Evolutionary conservation across 2,113 vertebrate genomes (phyloP).

Genomic region (Entosphenus tridentatus): DNA sequence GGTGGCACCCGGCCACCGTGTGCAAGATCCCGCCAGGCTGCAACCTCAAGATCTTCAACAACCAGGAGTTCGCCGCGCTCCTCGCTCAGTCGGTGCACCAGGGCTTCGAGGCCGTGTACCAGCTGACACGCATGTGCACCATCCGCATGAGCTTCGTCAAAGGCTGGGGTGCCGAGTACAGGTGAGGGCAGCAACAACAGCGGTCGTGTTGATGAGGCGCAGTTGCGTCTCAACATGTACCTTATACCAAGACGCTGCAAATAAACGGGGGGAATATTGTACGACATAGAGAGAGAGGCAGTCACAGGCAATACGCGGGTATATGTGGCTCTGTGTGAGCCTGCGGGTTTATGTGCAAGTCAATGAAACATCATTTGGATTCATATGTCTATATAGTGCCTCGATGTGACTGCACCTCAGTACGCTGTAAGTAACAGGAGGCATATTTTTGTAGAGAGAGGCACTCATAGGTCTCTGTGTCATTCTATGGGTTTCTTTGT

Average conservation of each 20-base stretch:
- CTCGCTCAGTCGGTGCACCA: conserved; percentile 93
- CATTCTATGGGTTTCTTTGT: not conserved
- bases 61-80: conserved; percentile 88
- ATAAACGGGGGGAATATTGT: no score
- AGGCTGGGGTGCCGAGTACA: conserved; percentile 91
- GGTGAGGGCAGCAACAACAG: conserved; percentile 16
- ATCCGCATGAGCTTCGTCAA: conserved; percentile 99
- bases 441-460: no score
- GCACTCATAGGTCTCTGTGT: no score
- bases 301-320: not conserved
- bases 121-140: conserved; percentile 93
- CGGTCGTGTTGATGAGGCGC: no score
- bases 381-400: no score
- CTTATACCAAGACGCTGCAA: no score
- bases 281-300: no score
- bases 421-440: no score
- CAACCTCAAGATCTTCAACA: conserved; percentile 98
- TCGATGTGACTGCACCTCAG: no score
- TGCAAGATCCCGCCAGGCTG: conserved; percentile 98
- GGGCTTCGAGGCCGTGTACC: conserved; percentile 91
- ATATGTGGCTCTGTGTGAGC: not conserved
- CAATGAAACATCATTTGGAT: no score
- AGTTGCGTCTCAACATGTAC: no score
- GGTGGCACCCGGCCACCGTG: conserved; percentile 91
- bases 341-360: not conserved